phyloP scores from a whole-genome alignment of 64 coral and sea anemone species.

The Stichodactyla helianthus region DNA sequence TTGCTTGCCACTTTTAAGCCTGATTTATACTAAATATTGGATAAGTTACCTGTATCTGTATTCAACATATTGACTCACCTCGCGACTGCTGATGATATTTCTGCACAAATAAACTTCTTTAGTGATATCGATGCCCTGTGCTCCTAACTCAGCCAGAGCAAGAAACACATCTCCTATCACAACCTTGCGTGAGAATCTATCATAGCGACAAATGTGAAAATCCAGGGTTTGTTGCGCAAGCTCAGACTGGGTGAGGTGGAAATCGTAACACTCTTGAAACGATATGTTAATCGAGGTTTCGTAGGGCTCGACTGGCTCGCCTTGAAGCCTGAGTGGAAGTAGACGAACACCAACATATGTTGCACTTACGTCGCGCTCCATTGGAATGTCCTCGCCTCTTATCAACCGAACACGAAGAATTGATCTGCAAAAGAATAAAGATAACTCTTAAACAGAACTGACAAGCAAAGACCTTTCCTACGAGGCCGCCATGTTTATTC shows the following conservation, averaged over 20 bases:
- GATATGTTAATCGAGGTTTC: conserved; percentile 76
- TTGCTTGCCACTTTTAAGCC: no score
- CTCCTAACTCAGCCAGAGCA: conserved; percentile 87
- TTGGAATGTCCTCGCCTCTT: conserved; percentile 89
- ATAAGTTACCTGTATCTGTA: neutral
- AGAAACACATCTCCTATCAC: conserved; percentile 87
- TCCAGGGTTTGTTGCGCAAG: conserved; percentile 83
- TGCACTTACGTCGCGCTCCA: conserved; percentile 58
- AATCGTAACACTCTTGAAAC: conserved; percentile 71
- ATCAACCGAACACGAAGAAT: conserved; percentile 78
- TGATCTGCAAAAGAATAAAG: conserved; percentile 30
- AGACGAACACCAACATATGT: conserved; percentile 86
- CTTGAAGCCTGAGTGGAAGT: conserved; percentile 54
- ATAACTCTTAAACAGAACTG: neutral
- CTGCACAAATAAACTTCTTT: conserved; percentile 85
- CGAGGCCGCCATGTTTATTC: no score
- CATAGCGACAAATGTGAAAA: conserved; percentile 94
- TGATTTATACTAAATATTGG: no score
- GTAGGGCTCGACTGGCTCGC: conserved; percentile 48
- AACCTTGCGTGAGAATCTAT: conserved; percentile 66
- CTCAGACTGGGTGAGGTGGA: conserved; percentile 67
- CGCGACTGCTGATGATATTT: conserved; percentile 73
- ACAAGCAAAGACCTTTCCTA: neutral
- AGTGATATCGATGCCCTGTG: conserved; percentile 89
- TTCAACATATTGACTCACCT: conserved; percentile 40